Conservation (phyloP, 2,888 invertebrate genomes). For the Aporophyla lueneburgensis region DNA sequence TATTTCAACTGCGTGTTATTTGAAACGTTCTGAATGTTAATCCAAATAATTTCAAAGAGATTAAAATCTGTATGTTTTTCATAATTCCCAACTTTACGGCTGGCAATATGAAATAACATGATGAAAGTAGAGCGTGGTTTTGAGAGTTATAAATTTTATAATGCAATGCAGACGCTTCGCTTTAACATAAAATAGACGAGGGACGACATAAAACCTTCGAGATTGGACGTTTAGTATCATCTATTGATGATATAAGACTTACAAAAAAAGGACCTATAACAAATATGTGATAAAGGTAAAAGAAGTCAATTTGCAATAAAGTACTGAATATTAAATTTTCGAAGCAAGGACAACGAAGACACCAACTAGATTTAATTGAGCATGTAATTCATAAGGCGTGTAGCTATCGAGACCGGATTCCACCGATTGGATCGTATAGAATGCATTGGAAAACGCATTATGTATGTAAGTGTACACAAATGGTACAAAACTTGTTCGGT, state of each 20-base stretch:
- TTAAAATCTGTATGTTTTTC: slow-evolving; percentile 67
- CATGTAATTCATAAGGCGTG: slow-evolving; percentile 68
- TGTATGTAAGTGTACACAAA: slow-evolving; percentile 73
- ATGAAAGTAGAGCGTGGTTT: slow-evolving; percentile 70
- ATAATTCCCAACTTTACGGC: slow-evolving; percentile 67
- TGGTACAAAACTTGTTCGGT: slow-evolving; percentile 82
- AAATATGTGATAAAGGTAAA: no score
- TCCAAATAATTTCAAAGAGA: slow-evolving; percentile 69
- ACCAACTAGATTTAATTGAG: slow-evolving; percentile 65
- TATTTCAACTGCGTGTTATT: slow-evolving; percentile 33
- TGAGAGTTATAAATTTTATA: slow-evolving; percentile 67
- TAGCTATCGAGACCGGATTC: slow-evolving; percentile 75
- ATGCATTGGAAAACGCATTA: slow-evolving; percentile 82
- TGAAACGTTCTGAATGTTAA: slow-evolving; percentile 61
- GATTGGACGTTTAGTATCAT: slow-evolving; percentile 49
- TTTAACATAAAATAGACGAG: slow-evolving; percentile 68
- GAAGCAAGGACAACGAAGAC: slow-evolving; percentile 47
- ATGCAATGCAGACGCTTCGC: slow-evolving; percentile 63
- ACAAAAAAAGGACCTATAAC: no score
- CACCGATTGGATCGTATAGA: slow-evolving; percentile 76
- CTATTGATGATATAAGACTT: slow-evolving; percentile 35
- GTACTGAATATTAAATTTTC: slow-evolving; percentile 25
- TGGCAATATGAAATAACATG: slow-evolving; percentile 65
- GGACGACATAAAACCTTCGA: slow-evolving; percentile 66
- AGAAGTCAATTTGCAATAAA: slow-evolving; percentile 36